These are phyloP conservation scores for Lasioglossum lativentre DNA, from an alignment of 2,888 invertebrate species.

Conservation along the genomic window DNA sequence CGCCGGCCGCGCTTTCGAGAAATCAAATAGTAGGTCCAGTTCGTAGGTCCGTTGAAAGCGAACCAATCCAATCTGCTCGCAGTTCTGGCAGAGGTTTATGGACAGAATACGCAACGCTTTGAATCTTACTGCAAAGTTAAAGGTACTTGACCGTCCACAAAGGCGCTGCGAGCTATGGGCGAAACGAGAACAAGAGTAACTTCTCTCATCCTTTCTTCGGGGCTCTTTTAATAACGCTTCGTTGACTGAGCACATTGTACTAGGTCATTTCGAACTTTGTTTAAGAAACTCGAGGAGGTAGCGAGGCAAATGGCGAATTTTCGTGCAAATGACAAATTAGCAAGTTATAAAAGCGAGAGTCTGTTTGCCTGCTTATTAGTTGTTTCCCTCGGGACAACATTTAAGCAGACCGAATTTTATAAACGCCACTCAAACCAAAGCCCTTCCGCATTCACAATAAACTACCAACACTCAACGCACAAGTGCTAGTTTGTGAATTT, in stretches of 20 bases:
- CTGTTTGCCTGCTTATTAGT: not conserved
- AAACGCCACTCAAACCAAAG: not conserved
- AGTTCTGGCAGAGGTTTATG: constrained; percentile 15
- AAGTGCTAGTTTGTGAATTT: not conserved
- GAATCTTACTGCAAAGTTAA: constrained; percentile 43
- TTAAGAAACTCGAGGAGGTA: constrained; percentile 18
- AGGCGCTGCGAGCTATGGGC: constrained; percentile 6
- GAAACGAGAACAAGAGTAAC: constrained; percentile 17
- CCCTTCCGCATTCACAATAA: not conserved
- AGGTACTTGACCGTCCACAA: constrained; percentile 29
- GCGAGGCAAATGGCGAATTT: not conserved
- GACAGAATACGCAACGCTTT: constrained; percentile 40
- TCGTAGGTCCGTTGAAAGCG: constrained; percentile 27
- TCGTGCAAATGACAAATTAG: constrained; percentile 22
- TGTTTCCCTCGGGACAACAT: not conserved
- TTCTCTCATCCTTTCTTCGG: not conserved
- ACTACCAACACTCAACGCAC: not conserved
- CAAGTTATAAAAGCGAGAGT: not conserved
- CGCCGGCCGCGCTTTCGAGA: constrained; percentile 45
- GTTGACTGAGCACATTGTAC: constrained; percentile 23
- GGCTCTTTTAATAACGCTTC: constrained; percentile 38
- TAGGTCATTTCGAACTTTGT: constrained; percentile 18
- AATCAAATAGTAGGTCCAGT: constrained; percentile 58
- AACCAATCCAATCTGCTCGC: constrained; percentile 36
- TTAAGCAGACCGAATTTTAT: not conserved